Evolutionary conservation across 2,113 vertebrate genomes (phyloP).

Genomic region (Nibea coibor): DNA sequence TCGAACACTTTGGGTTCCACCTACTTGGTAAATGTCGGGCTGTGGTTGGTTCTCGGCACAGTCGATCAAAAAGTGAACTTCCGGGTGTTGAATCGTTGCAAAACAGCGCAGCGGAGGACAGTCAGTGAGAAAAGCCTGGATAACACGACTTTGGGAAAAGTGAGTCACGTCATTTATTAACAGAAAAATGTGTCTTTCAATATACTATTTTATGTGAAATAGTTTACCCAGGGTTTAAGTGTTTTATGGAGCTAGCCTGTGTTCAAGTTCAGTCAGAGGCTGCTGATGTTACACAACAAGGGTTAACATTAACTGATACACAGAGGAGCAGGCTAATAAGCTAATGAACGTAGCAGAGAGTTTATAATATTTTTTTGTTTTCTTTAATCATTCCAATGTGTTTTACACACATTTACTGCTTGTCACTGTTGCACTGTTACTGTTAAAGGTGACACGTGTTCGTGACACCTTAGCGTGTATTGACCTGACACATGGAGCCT

Average conservation of each 20-base stretch:
- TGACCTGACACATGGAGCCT: not conserved
- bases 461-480: not conserved
- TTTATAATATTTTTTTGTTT: not conserved
- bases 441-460: conserved; percentile 20
- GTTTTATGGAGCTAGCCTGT: not conserved
- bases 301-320: not conserved
- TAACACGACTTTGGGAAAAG: conserved; percentile 28
- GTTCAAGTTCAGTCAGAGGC: not conserved
- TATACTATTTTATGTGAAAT: not conserved
- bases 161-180: conserved; percentile 39
- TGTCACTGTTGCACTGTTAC: not conserved
- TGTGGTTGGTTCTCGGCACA: conserved; percentile 39
- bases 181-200: not conserved
- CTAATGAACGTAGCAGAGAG: not conserved
- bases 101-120: conserved; percentile 51
- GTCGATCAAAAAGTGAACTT: conserved; percentile 55
- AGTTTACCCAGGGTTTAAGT: not conserved
- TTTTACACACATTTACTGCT: not conserved
- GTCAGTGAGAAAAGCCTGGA: not conserved
- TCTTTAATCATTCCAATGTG: not conserved
- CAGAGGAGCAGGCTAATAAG: not conserved
- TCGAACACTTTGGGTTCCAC: accelerated
- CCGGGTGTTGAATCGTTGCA: conserved; percentile 69
- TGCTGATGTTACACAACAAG: conserved; percentile 18
- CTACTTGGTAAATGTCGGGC: not conserved